phyloP scores from a whole-genome alignment of 2,113 vertebrate species.

The Stigmatopora argus region DNA sequence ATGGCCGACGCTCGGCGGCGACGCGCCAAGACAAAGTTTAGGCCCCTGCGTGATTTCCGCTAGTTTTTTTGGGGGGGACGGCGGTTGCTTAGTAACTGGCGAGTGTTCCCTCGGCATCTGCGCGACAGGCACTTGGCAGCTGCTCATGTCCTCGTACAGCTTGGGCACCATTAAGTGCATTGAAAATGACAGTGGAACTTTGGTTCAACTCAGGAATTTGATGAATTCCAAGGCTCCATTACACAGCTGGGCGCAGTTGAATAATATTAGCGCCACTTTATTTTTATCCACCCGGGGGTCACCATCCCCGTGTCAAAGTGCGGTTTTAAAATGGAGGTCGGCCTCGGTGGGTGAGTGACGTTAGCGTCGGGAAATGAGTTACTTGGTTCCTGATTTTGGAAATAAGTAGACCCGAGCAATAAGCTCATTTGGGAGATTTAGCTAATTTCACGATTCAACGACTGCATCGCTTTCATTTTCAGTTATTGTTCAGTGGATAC shows the following conservation, averaged over 20 bases:
- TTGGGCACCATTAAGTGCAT: neutral
- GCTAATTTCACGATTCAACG: neutral
- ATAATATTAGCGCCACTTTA: neutral
- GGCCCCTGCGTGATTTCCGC: conserved; percentile 9
- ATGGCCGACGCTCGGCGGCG: conserved; percentile 4
- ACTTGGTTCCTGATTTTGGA: neutral
- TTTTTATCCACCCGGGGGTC: neutral
- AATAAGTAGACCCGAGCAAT: neutral
- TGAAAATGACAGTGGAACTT: neutral
- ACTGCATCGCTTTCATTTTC: neutral
- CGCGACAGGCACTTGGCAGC: neutral
- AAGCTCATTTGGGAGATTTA: neutral
- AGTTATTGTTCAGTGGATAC: conserved; percentile 3
- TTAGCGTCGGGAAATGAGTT: neutral
- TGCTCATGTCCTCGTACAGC: neutral
- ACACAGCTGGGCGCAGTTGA: too few species aligned
- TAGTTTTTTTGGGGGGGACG: neutral
- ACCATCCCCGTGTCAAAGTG: neutral
- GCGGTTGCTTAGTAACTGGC: conserved; percentile 51
- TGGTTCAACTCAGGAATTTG: neutral
- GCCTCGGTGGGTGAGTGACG: neutral
- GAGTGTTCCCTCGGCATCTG: conserved; percentile 1
- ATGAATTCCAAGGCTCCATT: neutral
- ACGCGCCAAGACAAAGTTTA: conserved; percentile 20
- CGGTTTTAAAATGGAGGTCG: neutral